A percentile compares a stretch with the other conserved stretches of the same genome.
Conservation (phyloP, 37 sponge, comb jelly and placozoan genomes). For the Crambe crambe region DNA sequence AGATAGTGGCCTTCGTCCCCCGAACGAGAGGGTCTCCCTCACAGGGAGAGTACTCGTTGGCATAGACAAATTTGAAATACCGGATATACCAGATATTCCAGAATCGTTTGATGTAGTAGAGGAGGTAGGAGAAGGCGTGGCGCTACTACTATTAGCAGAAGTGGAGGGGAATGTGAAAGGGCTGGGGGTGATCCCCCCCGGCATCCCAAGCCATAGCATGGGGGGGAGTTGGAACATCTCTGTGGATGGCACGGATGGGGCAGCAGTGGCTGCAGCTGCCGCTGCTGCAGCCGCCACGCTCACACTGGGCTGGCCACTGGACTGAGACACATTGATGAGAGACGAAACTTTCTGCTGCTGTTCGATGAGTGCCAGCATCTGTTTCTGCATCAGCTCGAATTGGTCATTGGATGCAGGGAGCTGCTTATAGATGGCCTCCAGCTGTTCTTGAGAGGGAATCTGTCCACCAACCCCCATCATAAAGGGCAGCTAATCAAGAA, state of each 20-base stretch:
- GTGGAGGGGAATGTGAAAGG: not conserved
- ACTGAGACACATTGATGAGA: not conserved
- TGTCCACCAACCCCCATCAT: not conserved
- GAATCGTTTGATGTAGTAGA: conserved; percentile 36
- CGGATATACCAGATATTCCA: conserved; percentile 25
- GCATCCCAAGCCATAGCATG: not conserved
- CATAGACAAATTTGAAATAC: not conserved
- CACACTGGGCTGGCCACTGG: not conserved
- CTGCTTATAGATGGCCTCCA: conserved; percentile 63
- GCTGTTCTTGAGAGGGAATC: conserved; percentile 69
- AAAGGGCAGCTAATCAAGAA: not conserved
- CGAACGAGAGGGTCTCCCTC: conserved; percentile 6
- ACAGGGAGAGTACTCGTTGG: not conserved
- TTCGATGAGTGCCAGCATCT: conserved; percentile 40
- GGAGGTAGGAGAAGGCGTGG: conserved; percentile 57
- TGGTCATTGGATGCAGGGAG: conserved; percentile 53
- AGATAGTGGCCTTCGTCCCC: conserved; percentile 21
- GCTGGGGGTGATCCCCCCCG: not conserved
- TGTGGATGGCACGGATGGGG: not conserved
- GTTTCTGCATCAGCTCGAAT: conserved; percentile 60
- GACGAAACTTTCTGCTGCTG: conserved; percentile 38
- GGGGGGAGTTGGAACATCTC: conserved; percentile 33
- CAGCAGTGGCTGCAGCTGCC: not conserved
- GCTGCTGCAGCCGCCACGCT: not conserved
- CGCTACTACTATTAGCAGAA: conserved; percentile 5